Percentiles rank a stretch among this genome's conserved stretches.
Evolutionary conservation across 92 coral and sea anemone species (phyloP).

Genomic region (Diadumene lineata): DNA sequence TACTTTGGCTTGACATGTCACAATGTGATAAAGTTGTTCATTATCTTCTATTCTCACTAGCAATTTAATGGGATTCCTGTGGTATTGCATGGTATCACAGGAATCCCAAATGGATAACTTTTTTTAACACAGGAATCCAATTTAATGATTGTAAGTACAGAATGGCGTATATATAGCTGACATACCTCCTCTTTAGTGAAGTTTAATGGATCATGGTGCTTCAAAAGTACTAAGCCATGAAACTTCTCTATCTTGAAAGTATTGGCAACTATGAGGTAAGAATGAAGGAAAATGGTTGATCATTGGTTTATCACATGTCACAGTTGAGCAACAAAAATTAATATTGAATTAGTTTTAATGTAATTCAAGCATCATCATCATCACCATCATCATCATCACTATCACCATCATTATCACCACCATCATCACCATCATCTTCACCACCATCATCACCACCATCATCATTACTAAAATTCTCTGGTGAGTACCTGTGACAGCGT

Average conservation of each 20-base stretch:
- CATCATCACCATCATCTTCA: not conserved
- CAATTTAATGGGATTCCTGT: not conserved
- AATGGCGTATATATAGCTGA: no score
- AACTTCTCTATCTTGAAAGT: constrained; percentile 95
- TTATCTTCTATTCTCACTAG: not conserved
- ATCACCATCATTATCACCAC: not conserved
- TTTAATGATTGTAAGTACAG: no score
- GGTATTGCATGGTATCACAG: no score
- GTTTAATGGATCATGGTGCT: constrained; percentile 81
- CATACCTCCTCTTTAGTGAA: constrained; percentile 75
- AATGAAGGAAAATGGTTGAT: no score
- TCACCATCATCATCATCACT: not conserved
- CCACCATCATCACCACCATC: not conserved
- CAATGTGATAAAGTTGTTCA: not conserved
- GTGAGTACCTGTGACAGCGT: constrained; percentile 86
- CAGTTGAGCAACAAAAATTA: no score
- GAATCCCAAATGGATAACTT: no score
- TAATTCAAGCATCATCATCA: no score
- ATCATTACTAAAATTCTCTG: not conserved
- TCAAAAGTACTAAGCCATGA: constrained; percentile 81
- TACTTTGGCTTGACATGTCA: no score
- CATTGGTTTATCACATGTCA: no score
- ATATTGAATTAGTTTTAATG: no score
- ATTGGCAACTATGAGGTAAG: constrained; percentile 64
- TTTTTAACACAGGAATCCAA: not conserved